phyloP scores from a whole-genome alignment of 2,888 invertebrate species.

The Darwinula stevensoni region DNA sequence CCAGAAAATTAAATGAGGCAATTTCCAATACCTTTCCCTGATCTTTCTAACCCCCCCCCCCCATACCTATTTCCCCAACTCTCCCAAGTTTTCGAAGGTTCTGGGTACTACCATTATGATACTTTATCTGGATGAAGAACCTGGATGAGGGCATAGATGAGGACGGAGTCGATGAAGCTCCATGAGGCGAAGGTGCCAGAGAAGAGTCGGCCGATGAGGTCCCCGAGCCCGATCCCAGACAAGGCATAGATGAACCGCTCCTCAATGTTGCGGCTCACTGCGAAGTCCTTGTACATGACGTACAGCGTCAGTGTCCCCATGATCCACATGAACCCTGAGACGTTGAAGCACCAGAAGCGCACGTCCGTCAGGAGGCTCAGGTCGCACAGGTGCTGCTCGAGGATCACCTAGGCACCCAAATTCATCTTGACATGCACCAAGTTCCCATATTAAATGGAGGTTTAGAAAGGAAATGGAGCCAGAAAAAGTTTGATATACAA shows the following conservation, averaged over 20 bases:
- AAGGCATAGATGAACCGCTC: slow-evolving; percentile 9
- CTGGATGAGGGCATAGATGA: slow-evolving; percentile 4
- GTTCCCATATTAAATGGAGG: no score
- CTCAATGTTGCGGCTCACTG: slow-evolving; percentile 8
- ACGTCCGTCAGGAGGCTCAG: slow-evolving; percentile 3
- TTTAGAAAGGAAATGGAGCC: no score
- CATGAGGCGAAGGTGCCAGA: slow-evolving; percentile 8
- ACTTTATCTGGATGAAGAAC: no score
- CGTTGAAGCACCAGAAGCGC: slow-evolving; percentile 9
- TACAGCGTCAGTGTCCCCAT: slow-evolving; percentile 10
- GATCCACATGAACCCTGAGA: slow-evolving; percentile 9
- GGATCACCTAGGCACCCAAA: neutral
- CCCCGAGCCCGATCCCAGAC: slow-evolving; percentile 10
- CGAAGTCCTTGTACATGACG: slow-evolving; percentile 11
- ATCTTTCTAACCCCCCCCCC: no score
- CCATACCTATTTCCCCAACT: no score
- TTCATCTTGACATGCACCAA: neutral
- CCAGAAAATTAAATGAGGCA: no score
- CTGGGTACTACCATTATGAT: no score
- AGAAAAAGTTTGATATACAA: no score
- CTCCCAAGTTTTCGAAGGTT: no score
- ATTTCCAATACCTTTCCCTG: no score
- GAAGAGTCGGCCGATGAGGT: slow-evolving; percentile 10
- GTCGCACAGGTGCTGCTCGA: no score
- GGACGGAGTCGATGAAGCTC: slow-evolving; percentile 5